These are phyloP conservation scores for Bombus balteatus DNA, from an alignment of 1,140 invertebrate genomes.

Conservation along the genomic window DNA sequence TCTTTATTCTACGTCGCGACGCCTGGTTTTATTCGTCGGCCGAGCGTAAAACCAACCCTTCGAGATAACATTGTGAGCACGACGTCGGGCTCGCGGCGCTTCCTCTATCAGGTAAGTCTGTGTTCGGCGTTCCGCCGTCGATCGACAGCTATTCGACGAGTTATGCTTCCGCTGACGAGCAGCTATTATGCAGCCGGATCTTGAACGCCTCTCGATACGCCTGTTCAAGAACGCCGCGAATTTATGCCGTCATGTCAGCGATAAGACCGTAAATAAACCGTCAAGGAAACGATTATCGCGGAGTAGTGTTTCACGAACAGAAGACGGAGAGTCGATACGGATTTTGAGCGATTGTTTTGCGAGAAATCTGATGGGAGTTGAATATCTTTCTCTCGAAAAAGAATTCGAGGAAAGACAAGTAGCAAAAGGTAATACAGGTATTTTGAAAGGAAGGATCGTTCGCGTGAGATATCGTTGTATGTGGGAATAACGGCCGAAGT, in stretches of 20 bases:
- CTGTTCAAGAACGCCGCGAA: background rate
- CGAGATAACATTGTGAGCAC: slow-evolving; percentile 40
- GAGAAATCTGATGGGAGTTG: background rate
- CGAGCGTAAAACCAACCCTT: slow-evolving; percentile 29
- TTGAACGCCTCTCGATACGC: background rate
- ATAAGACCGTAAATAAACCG: too few relatives aligned
- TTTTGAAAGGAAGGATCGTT: too few relatives aligned
- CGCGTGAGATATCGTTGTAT: background rate
- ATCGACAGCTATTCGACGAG: slow-evolving; percentile 46
- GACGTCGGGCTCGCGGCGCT: slow-evolving; percentile 16
- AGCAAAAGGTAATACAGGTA: background rate
- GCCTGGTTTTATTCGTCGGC: slow-evolving; percentile 34
- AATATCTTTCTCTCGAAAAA: background rate
- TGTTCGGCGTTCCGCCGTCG: slow-evolving; percentile 5
- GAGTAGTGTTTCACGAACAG: background rate
- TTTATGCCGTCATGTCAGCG: background rate
- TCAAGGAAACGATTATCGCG: slow-evolving; percentile 4
- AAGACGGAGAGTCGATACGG: background rate
- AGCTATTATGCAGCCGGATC: slow-evolving; percentile 15
- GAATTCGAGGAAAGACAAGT: background rate
- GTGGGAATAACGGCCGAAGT: too few relatives aligned
- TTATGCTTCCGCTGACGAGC: slow-evolving; percentile 33
- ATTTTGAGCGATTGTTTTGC: background rate
- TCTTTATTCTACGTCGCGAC: slow-evolving; percentile 43
- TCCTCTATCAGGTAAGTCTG: slow-evolving; percentile 55